Conservation (phyloP, 2,797 vertebrate species). For the Urophycis tenuis region DNA sequence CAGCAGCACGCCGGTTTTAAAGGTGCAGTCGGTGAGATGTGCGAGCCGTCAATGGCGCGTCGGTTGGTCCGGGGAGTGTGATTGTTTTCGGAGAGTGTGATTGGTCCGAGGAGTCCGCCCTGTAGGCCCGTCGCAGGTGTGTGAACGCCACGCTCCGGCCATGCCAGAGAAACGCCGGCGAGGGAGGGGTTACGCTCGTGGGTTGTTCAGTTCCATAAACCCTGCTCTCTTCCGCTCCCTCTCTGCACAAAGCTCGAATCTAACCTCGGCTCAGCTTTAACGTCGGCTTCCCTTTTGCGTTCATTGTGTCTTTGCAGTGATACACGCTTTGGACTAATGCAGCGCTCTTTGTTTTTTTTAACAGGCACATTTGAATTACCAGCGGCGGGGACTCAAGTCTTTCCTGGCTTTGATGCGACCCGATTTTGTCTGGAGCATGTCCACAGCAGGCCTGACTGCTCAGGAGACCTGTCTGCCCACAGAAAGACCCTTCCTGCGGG, state of each 20-base stretch:
- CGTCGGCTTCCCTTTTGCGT: not conserved
- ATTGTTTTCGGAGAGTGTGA: no score
- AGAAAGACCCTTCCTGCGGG: conserved; percentile 80
- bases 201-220: not conserved
- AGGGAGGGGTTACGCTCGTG: not conserved
- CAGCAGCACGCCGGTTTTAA: not conserved
- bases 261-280: not conserved
- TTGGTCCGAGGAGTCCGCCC: not conserved
- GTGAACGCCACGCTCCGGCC: not conserved
- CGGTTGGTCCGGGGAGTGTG: not conserved
- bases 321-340: not conserved
- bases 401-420: conserved; percentile 71
- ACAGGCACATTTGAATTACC: conserved; percentile 68
- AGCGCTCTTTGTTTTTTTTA: conserved; percentile 37
- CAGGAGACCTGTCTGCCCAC: conserved; percentile 86
- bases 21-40: not conserved
- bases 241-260: not conserved
- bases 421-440: conserved; percentile 79
- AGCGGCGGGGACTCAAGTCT: conserved; percentile 62
- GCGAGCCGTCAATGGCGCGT: not conserved
- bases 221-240: not conserved
- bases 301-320: not conserved
- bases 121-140: not conserved
- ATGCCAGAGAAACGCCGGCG: not conserved
- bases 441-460: conserved; percentile 86